Evolutionary conservation across 2,888 invertebrate species (phyloP).

Genomic region (Temnothorax rugatulus): DNA sequence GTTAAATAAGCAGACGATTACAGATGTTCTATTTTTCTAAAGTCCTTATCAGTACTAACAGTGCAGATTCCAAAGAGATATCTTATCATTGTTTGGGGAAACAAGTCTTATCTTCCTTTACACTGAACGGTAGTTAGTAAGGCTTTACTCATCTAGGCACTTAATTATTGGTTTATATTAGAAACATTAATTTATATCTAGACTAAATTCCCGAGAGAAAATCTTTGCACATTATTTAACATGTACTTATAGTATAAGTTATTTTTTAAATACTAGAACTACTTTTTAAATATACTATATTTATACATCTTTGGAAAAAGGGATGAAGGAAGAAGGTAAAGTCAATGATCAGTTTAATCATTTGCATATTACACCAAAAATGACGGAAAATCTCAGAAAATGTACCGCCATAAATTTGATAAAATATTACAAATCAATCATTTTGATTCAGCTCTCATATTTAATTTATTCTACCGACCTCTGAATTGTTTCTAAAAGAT

Average conservation of each 20-base stretch:
- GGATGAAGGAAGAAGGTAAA: neutral
- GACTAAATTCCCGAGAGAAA: neutral
- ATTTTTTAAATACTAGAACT: neutral
- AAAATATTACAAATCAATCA: neutral
- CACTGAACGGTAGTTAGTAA: neutral
- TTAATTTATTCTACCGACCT: neutral
- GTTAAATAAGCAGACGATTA: neutral
- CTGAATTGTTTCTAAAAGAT: neutral
- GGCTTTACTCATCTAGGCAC: neutral
- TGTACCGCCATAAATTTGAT: neutral
- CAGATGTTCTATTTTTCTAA: neutral
- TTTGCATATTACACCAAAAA: neutral
- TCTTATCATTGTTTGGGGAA: constrained; percentile 1
- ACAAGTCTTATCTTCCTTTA: neutral
- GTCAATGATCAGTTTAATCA: neutral
- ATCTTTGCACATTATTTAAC: neutral
- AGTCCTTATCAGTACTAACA: neutral
- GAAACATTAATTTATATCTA: neutral
- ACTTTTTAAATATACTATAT: neutral
- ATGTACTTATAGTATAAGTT: neutral
- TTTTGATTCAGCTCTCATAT: neutral
- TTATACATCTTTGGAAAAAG: neutral
- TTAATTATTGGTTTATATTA: neutral
- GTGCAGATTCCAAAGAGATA: neutral
- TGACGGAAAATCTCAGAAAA: neutral